Percentiles rank a stretch among this genome's conserved stretches.
phyloP scores from a whole-genome alignment of 2,888 invertebrate species.

The Cistogaster globosa region DNA sequence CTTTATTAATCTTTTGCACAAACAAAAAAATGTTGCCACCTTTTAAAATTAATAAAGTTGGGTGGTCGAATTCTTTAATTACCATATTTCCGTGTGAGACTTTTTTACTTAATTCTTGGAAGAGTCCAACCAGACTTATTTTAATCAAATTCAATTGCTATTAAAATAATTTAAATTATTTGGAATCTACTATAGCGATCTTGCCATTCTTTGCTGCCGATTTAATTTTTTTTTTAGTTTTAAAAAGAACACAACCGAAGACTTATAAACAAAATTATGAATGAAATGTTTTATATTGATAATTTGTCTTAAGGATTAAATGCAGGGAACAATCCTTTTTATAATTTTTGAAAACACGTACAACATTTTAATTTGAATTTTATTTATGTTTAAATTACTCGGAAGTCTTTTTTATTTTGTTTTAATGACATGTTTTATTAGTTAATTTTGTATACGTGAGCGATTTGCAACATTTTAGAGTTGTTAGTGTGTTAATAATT shows the following conservation, averaged over 20 bases:
- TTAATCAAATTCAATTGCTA: too few relatives aligned
- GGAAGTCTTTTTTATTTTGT: conserved; percentile 61
- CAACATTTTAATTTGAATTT: conserved; percentile 39
- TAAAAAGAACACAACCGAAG: too few relatives aligned
- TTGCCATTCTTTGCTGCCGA: not conserved
- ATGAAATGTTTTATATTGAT: not conserved
- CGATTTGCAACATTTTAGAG: not conserved
- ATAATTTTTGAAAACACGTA: conserved; percentile 46
- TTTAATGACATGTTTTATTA: conserved; percentile 62
- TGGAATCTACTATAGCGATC: not conserved
- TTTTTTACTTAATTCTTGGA: too few relatives aligned
- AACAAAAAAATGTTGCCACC: too few relatives aligned
- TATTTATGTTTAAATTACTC: conserved; percentile 41
- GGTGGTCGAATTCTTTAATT: too few relatives aligned
- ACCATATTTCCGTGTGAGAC: too few relatives aligned
- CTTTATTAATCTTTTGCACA: too few relatives aligned
- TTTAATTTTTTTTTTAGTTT: too few relatives aligned
- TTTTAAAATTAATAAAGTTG: too few relatives aligned
- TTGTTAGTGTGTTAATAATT: not conserved
- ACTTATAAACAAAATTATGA: not conserved
- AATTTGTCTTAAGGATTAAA: too few relatives aligned
- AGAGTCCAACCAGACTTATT: too few relatives aligned
- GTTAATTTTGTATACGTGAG: conserved; percentile 53
- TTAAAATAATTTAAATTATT: not conserved
- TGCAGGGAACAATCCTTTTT: not conserved